These are phyloP conservation scores for Poecilia velifera DNA, from an alignment of 2,797 vertebrate genomes.

Conservation along the genomic window DNA sequence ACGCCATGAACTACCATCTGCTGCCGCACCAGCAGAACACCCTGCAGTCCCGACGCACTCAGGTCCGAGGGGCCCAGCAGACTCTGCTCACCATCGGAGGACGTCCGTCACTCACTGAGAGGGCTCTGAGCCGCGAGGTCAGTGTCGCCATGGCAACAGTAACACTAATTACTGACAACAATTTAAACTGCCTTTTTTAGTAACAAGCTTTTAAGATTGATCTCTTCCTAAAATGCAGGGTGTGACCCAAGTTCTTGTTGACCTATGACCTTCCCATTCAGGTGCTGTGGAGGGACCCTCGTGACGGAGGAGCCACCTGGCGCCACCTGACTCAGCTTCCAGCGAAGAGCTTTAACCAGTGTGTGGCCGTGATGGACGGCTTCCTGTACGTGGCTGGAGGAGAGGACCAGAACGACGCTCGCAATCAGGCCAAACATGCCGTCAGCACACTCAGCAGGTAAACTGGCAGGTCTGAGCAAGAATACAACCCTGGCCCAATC, in stretches of 20 bases:
- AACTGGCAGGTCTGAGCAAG: background rate
- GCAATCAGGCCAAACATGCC: conserved; percentile 89
- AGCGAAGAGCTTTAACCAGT: conserved; percentile 90
- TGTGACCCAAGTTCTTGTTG: background rate
- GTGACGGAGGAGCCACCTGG: conserved; percentile 83
- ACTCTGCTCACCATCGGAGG: conserved; percentile 84
- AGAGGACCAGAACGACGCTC: conserved; percentile 88
- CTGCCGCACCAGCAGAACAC: conserved; percentile 88
- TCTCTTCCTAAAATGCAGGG: background rate
- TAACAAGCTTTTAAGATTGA: background rate
- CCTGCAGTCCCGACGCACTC: conserved; percentile 84
- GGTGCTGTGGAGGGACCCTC: conserved; percentile 84
- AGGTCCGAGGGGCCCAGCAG: conserved; percentile 81
- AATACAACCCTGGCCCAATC: background rate
- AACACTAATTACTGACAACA: background rate
- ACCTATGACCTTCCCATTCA: conserved; percentile 54
- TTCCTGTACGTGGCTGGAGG: conserved; percentile 88
- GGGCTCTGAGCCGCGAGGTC: conserved; percentile 86
- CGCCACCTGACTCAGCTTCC: conserved; percentile 87
- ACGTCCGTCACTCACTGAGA: conserved; percentile 84
- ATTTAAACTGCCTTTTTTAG: background rate
- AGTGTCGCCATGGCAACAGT: conserved; percentile 1
- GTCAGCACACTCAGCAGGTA: conserved; percentile 87
- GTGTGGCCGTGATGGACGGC: conserved; percentile 88
- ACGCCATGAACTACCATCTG: conserved; percentile 92